A percentile compares a stretch with the other conserved stretches of the same genome.
These are phyloP conservation scores for Eublepharis macularius DNA, from an alignment of 2,113 vertebrate species.

Conservation along the genomic window DNA sequence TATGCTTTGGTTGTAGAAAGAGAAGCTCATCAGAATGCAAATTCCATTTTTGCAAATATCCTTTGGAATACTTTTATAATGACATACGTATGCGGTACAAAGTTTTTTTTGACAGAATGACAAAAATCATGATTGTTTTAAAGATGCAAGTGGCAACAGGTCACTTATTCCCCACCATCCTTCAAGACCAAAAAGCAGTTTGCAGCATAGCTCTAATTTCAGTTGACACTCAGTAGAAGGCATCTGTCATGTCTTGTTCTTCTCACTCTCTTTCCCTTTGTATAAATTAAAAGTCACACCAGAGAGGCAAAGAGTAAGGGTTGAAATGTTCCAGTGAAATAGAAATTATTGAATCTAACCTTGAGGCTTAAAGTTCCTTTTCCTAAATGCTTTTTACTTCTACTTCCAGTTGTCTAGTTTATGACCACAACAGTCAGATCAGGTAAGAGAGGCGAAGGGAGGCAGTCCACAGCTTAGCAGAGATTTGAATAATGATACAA, in stretches of 20 bases:
- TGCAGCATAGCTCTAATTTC: constrained; percentile 41
- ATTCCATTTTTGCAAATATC: not conserved
- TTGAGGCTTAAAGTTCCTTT: constrained; percentile 26
- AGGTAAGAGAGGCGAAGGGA: not conserved
- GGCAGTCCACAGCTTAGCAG: not conserved
- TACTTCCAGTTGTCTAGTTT: not conserved
- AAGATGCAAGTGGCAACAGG: constrained; percentile 19
- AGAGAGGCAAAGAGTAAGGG: constrained; percentile 22
- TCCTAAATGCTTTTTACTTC: not conserved
- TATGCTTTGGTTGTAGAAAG: not conserved
- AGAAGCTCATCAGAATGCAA: not conserved
- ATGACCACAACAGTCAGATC: not conserved
- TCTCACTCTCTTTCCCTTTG: constrained; percentile 27
- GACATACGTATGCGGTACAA: constrained; percentile 31
- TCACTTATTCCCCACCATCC: constrained; percentile 38
- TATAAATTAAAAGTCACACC: constrained; percentile 41
- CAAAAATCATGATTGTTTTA: constrained; percentile 30
- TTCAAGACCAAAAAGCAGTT: constrained; percentile 50
- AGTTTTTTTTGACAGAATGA: constrained; percentile 46
- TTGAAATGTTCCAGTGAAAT: not conserved
- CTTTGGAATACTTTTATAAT: not conserved
- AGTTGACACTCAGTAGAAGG: constrained; percentile 38
- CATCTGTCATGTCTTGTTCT: constrained; percentile 44
- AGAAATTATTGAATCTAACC: constrained; percentile 30
- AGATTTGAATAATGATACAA: not conserved